Evolutionary conservation across 53 echinoderm and acorn worm species (phyloP).

Genomic region (Arbacia lixula): DNA sequence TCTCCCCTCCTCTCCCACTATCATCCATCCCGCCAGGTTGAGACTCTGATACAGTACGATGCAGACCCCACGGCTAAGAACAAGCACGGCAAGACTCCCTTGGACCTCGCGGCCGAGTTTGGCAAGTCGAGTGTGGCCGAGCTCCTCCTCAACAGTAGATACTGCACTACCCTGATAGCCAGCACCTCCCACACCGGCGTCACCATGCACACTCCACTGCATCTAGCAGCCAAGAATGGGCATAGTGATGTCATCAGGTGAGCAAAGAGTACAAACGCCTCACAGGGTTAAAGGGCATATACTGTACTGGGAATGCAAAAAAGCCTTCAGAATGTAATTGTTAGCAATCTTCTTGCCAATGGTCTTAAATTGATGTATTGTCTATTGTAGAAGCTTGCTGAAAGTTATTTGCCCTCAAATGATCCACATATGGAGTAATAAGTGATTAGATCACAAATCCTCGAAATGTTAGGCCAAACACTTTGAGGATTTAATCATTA

Average conservation of each 20-base stretch:
- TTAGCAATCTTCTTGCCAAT: too few species aligned
- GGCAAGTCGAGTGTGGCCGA: constrained; percentile 82
- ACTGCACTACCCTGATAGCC: constrained; percentile 69
- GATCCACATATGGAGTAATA: too few species aligned
- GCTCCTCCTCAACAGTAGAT: constrained; percentile 75
- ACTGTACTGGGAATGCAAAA: too few species aligned
- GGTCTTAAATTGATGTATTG: too few species aligned
- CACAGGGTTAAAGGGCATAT: too few species aligned
- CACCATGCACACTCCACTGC: constrained; percentile 89
- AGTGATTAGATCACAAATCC: too few species aligned
- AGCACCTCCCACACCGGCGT: constrained; percentile 62
- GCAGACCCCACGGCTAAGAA: constrained; percentile 85
- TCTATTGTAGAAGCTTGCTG: too few species aligned
- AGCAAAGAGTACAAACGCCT: background rate
- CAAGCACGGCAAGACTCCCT: constrained; percentile 86
- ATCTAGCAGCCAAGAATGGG: constrained; percentile 98
- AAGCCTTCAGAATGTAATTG: too few species aligned
- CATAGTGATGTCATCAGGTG: constrained; percentile 96
- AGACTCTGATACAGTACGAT: constrained; percentile 75
- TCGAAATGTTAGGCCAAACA: too few species aligned
- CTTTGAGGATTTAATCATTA: too few species aligned
- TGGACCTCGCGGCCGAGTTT: constrained; percentile 95
- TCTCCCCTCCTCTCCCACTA: too few species aligned
- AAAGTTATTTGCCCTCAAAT: too few species aligned
- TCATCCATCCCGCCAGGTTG: constrained; percentile 71